phyloP scores from a whole-genome alignment of 2,113 vertebrate species.

The Gymnarchus niloticus region DNA sequence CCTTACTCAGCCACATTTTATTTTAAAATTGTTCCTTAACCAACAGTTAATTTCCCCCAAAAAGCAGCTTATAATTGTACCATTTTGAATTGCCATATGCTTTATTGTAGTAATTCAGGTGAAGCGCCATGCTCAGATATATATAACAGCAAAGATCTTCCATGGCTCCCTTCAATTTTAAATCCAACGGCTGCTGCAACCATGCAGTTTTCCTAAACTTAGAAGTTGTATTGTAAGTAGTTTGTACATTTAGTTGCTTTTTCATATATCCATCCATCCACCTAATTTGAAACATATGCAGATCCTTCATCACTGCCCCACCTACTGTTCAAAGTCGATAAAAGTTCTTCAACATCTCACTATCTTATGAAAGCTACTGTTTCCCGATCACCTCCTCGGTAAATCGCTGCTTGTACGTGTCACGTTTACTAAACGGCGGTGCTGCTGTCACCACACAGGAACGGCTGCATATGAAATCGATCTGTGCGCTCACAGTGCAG shows the following conservation, averaged over 20 bases:
- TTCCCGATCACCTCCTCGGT: background rate
- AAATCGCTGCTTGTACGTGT: background rate
- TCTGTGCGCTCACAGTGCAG: background rate
- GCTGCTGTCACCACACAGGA: constrained; percentile 5
- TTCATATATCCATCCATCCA: background rate
- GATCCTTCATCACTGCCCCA: background rate
- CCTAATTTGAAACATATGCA: background rate
- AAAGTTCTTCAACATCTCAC: background rate
- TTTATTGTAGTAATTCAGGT: no score
- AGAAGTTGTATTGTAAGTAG: no score
- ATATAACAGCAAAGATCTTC: background rate
- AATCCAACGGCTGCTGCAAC: no score
- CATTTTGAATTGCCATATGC: background rate
- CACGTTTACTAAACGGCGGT: background rate
- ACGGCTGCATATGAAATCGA: constrained; percentile 14
- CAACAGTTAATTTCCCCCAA: background rate
- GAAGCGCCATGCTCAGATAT: no score
- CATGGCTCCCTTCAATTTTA: background rate
- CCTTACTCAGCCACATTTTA: background rate
- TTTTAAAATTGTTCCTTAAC: background rate
- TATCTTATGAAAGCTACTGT: background rate
- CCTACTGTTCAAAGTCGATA: background rate
- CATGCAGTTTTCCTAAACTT: no score
- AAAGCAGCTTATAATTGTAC: background rate
- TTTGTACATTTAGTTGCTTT: background rate